Evolutionary conservation across 2,797 vertebrate species (phyloP).

Genomic region (Sandelia bainsii): DNA sequence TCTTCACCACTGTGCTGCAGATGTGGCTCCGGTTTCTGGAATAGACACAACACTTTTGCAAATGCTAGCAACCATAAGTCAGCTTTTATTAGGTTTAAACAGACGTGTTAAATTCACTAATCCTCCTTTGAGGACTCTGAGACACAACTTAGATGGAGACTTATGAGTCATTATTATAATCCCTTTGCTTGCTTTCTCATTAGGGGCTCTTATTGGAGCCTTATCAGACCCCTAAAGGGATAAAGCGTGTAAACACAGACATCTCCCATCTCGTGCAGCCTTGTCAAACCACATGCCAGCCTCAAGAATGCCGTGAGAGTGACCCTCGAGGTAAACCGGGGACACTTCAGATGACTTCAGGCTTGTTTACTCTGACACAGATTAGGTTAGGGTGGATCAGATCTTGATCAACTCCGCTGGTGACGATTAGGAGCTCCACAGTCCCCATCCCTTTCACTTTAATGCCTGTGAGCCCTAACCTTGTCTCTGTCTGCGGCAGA

Average conservation of each 20-base stretch:
- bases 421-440: slow-evolving; percentile 25
- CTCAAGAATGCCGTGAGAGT: background rate
- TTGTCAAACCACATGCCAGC: slow-evolving; percentile 6
- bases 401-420: slow-evolving; percentile 29
- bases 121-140: background rate
- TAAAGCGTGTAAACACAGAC: slow-evolving; percentile 4
- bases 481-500: slow-evolving; percentile 18
- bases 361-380: slow-evolving; percentile 30
- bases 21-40: no score
- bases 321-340: slow-evolving; percentile 25
- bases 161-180: background rate
- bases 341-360: background rate
- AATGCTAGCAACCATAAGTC: background rate
- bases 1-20: no score
- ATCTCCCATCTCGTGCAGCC: background rate
- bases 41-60: no score
- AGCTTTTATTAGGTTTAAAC: background rate
- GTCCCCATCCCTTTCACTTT: slow-evolving; percentile 25
- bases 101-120: slow-evolving; percentile 3
- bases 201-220: slow-evolving; percentile 1
- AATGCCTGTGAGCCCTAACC: slow-evolving; percentile 12
- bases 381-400: slow-evolving; percentile 36
- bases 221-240: slow-evolving; percentile 34
- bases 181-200: slow-evolving; percentile 17
- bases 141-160: slow-evolving; percentile 14